Evolutionary conservation across 2,113 vertebrate genomes (phyloP), one percentile per base, ranked within the genome.

Genomic region (Corythaixoides concolor): DNA sequence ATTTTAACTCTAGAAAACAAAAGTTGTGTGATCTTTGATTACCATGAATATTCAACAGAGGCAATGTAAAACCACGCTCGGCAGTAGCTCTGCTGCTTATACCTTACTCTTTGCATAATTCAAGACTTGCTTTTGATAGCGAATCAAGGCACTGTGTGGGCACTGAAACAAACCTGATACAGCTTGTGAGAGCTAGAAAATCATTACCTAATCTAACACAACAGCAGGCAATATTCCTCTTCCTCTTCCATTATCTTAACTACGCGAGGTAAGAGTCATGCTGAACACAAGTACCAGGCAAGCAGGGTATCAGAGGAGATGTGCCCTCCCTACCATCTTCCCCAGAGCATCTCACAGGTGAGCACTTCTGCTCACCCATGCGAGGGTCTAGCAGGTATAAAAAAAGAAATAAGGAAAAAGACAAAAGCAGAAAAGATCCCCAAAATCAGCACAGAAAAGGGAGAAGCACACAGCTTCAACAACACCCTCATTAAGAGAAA

Each of bases 141-240:
- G 0, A 92, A 95, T 84, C 80, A 91, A 91, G 77, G 45, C 77
- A 39, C 80, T 52, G 49, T 74, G 73, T 90, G 53, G 60, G 84
- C 76, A 89, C 69, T 2, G 12, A 90, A 68, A 88, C 76, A 95
- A 86, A 92, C 64, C 33, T 81, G 69, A 85, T 62, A 45, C 2
- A 75, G 56, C 35, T 72, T 68, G 30, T 23, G 70, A 92, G 70
- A 93, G 69, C 66, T 64, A 64, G 69, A 89, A 95, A 96, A 95
- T 93, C 91, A 75, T 81, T 75, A 62, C 74, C 74, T 72, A 78
- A 96, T 91, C 64, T 70, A 77, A 84, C 68, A 84, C 55, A 92
- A 81, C 64, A 95, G 89, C 84, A 91, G 73, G 62, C 62, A 91
- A 50, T 35, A 91, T 87, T 92, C 64, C 23, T 87, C 32, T 74